Evolutionary conservation across 2,888 invertebrate species (phyloP).

Genomic region (Stictocephala bisonia): DNA sequence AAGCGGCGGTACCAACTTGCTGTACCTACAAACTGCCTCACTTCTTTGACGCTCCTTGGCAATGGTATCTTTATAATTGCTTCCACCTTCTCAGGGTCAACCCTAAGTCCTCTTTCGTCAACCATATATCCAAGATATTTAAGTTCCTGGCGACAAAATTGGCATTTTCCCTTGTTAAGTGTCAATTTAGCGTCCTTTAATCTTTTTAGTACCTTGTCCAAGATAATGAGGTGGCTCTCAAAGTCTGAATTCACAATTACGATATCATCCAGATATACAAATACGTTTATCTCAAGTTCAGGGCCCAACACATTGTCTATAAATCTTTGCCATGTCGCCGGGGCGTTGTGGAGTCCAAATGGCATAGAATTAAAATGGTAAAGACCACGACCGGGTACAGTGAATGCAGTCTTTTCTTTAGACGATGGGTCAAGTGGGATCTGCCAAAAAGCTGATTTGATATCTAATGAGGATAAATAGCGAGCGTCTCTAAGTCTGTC

Average conservation of each 20-base stretch:
- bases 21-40: slow-evolving; percentile 1
- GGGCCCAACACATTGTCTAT: not conserved
- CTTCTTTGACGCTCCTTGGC: not conserved
- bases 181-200: not conserved
- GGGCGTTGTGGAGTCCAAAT: not conserved
- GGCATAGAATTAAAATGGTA: not conserved
- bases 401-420: slow-evolving; percentile 54
- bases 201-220: not conserved
- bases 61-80: not conserved
- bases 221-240: not conserved
- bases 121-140: slow-evolving; percentile 58
- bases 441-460: slow-evolving; percentile 54
- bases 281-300: not conserved
- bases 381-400: slow-evolving; percentile 36
- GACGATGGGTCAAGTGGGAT: slow-evolving; percentile 43
- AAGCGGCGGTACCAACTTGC: slow-evolving; percentile 33
- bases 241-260: slow-evolving; percentile 40
- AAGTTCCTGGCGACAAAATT: slow-evolving; percentile 53
- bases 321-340: not conserved
- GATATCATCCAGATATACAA: not conserved
- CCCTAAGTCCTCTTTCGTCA: slow-evolving; percentile 52
- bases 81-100: slow-evolving; percentile 1
- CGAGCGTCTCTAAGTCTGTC: slow-evolving; percentile 45
- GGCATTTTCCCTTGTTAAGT: slow-evolving; percentile 51
- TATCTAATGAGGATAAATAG: slow-evolving; percentile 45